Conservation (phyloP, 2,888 invertebrate species). For the Temnothorax ravouxi region DNA sequence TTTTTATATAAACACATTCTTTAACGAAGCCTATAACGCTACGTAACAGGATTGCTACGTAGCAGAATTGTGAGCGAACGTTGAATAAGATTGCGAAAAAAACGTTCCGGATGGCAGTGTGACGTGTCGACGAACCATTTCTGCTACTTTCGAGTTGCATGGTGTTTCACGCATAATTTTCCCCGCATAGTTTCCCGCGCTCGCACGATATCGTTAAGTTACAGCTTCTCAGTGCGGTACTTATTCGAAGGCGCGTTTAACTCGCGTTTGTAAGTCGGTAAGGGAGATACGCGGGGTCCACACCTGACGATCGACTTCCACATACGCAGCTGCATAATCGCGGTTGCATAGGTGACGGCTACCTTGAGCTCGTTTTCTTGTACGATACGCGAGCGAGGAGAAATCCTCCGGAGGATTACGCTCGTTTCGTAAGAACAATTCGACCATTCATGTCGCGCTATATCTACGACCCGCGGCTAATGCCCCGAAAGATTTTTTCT, state of each 20-base stretch:
- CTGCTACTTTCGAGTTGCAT: conserved; percentile 36
- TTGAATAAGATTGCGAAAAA: neutral
- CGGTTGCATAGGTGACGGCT: conserved; percentile 54
- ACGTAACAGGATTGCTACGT: neutral
- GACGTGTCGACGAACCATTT: conserved; percentile 10
- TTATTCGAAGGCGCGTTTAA: conserved; percentile 4
- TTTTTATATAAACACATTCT: neutral
- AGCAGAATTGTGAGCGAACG: neutral
- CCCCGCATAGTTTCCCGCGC: conserved; percentile 30
- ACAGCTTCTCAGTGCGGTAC: neutral
- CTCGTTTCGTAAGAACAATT: conserved; percentile 64
- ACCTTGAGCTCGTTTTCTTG: conserved; percentile 66
- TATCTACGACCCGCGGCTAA: neutral
- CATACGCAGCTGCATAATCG: conserved; percentile 36
- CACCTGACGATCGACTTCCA: conserved; percentile 55
- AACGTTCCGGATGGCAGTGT: neutral
- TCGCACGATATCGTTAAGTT: neutral
- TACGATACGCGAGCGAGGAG: conserved; percentile 47
- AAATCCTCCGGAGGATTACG: conserved; percentile 61
- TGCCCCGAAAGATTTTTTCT: conserved; percentile 24
- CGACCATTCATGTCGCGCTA: conserved; percentile 59
- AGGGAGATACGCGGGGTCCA: neutral
- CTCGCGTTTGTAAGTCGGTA: conserved; percentile 11
- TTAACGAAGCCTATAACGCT: neutral
- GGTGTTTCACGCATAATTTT: conserved; percentile 40